Evolutionary conservation across 2,113 vertebrate species (phyloP).

Genomic region (Brienomyrus brachyistius): DNA sequence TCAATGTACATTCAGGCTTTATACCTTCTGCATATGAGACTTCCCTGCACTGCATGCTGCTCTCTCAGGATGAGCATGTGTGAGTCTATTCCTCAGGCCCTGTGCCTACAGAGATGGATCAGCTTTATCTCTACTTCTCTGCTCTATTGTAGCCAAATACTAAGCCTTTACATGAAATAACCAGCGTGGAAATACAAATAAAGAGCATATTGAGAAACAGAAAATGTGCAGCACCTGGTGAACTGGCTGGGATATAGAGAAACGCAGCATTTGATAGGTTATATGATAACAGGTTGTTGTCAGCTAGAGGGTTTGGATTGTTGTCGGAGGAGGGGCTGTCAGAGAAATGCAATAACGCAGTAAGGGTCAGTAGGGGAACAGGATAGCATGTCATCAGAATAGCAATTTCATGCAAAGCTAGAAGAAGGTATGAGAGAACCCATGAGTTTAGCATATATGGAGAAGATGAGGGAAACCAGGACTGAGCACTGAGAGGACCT

Average conservation of each 20-base stretch:
- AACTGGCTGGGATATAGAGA: not conserved
- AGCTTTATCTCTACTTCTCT: not conserved
- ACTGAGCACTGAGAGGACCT: not conserved
- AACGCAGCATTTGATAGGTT: not conserved
- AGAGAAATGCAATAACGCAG: not conserved
- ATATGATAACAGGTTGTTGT: not conserved
- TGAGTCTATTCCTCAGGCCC: not conserved
- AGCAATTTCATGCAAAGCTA: not conserved
- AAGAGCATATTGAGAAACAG: too few relatives aligned
- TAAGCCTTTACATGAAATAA: not conserved
- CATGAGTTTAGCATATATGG: not conserved
- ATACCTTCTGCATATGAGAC: not conserved
- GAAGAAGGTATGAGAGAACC: not conserved
- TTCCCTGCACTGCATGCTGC: not conserved
- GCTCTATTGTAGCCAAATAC: not conserved
- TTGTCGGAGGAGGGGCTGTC: not conserved
- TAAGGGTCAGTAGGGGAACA: not conserved
- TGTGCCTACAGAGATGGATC: not conserved
- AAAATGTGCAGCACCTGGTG: not conserved
- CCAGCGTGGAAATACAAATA: not conserved
- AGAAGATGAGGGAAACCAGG: not conserved
- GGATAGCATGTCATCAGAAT: not conserved
- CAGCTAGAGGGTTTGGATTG: not conserved
- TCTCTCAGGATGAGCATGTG: not conserved
- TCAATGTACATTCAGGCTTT: not conserved